Conservation (phyloP, 2,113 vertebrate species). For the Danionella cerebrum region DNA sequence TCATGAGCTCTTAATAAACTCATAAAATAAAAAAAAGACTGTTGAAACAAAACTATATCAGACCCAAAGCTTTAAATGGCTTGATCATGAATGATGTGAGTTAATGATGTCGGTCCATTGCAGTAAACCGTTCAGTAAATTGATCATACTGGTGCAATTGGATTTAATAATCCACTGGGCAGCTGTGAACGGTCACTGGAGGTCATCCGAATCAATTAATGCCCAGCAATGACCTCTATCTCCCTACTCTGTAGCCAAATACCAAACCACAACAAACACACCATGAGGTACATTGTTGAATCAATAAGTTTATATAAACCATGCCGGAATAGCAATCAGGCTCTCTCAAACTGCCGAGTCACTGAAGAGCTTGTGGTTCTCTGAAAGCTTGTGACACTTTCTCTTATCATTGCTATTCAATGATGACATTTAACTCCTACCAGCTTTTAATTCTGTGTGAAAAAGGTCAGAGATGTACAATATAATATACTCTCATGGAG, state of each 20-base stretch:
- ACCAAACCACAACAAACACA: neutral
- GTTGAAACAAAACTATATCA: too few species aligned
- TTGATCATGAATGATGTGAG: too few species aligned
- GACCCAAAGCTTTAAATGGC: too few species aligned
- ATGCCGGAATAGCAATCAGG: neutral
- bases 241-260: neutral
- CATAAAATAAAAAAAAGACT: too few species aligned
- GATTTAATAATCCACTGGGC: neutral
- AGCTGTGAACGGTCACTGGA: neutral
- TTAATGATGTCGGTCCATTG: too few species aligned
- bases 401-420: neutral
- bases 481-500: conserved; percentile 15
- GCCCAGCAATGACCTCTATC: neutral
- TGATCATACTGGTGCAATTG: neutral
- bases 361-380: neutral
- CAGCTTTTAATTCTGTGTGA: conserved; percentile 1
- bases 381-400: neutral
- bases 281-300: neutral
- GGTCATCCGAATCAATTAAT: neutral
- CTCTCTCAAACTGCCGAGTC: neutral
- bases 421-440: neutral
- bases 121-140: too few species aligned
- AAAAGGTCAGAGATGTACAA: conserved; percentile 43
- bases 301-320: neutral
- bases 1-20: too few species aligned